Percentiles rank a stretch among this genome's conserved stretches.
Conservation (phyloP, 1,140 invertebrate genomes). For the Drosophila subpulchrella region DNA sequence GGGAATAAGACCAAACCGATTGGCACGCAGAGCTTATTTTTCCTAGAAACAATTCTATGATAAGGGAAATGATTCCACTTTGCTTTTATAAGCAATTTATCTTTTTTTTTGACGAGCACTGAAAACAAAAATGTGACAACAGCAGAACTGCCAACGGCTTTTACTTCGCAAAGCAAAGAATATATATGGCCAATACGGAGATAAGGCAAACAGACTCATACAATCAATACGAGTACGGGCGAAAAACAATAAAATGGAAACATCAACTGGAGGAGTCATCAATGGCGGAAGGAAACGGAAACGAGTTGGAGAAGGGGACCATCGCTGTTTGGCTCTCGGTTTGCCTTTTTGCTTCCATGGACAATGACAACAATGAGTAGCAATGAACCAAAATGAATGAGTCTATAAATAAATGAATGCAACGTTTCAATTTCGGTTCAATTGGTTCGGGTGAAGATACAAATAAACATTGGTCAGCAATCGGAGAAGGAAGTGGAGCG, state of each 20-base stretch:
- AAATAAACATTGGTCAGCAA: slow-evolving; percentile 2
- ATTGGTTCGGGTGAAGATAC: slow-evolving; percentile 10
- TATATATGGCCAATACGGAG: slow-evolving; percentile 39
- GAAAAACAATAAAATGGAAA: slow-evolving; percentile 58
- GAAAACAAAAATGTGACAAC: slow-evolving; percentile 39
- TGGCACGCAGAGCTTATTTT: slow-evolving; percentile 1
- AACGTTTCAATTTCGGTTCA: slow-evolving; percentile 44
- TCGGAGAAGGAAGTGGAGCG: background rate
- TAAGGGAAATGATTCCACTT: slow-evolving; percentile 42
- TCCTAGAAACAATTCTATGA: background rate
- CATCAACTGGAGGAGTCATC: slow-evolving; percentile 61
- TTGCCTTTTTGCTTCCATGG: slow-evolving; percentile 13
- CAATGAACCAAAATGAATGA: slow-evolving; percentile 55
- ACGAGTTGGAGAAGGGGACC: background rate
- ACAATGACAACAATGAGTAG: slow-evolving; percentile 58
- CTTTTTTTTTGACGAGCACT: slow-evolving; percentile 11
- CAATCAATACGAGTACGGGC: slow-evolving; percentile 30
- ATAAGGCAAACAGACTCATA: slow-evolving; percentile 30
- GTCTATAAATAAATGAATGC: slow-evolving; percentile 56
- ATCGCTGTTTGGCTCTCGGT: slow-evolving; percentile 19
- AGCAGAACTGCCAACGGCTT: slow-evolving; percentile 44
- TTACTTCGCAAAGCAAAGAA: slow-evolving; percentile 18
- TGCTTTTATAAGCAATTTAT: slow-evolving; percentile 55
- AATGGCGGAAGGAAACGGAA: slow-evolving; percentile 19
- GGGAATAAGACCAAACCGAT: slow-evolving; percentile 15